These are phyloP conservation scores for Aphelinus certus DNA, from an alignment of 1,140 invertebrate species.

Conservation along the genomic window DNA sequence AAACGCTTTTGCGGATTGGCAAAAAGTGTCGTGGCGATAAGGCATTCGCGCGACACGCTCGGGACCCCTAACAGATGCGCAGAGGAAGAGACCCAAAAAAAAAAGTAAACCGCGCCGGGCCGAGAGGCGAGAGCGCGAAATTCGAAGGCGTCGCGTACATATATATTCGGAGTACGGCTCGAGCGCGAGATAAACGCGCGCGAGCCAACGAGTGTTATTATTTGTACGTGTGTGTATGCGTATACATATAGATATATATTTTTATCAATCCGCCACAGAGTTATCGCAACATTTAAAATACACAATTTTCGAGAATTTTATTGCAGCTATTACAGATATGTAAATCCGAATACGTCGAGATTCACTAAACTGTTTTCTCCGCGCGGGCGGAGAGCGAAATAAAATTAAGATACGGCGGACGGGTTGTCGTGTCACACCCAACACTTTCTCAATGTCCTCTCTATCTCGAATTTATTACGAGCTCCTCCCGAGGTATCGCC, in stretches of 20 bases:
- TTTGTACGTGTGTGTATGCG: background rate
- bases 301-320: conserved; percentile 29
- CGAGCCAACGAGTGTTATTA: background rate
- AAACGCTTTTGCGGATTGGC: conserved; percentile 30
- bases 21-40: conserved; percentile 24
- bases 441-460: conserved; percentile 11
- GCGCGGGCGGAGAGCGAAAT: conserved; percentile 3
- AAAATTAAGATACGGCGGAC: conserved; percentile 6
- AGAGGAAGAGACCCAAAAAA: background rate
- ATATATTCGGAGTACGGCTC: too few species aligned
- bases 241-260: background rate
- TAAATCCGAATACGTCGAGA: conserved; percentile 15
- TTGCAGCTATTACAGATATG: conserved; percentile 24
- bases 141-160: background rate
- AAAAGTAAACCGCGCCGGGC: background rate
- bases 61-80: background rate
- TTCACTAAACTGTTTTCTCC: conserved; percentile 24
- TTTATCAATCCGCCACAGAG: background rate
- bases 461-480: conserved; percentile 22
- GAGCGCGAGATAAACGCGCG: conserved; percentile 4
- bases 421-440: background rate
- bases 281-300: conserved; percentile 25
- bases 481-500: background rate
- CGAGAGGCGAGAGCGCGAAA: background rate
- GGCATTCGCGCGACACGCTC: background rate